Conservation (phyloP, 2,888 invertebrate species). For the Megaustenia siamemsis region DNA sequence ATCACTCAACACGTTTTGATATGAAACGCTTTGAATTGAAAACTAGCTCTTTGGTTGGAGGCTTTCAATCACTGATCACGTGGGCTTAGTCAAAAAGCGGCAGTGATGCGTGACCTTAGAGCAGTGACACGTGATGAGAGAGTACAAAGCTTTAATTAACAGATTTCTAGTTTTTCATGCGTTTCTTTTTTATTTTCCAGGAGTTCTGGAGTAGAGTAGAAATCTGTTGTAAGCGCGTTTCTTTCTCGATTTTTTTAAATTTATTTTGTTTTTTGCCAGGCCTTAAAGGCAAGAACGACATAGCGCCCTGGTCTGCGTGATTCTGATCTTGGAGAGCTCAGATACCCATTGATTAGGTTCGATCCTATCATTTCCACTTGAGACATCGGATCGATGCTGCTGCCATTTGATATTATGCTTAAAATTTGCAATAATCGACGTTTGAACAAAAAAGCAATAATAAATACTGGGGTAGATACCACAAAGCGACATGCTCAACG, state of each 20-base stretch:
- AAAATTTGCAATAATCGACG: not conserved
- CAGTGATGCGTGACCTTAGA: slow-evolving; percentile 27
- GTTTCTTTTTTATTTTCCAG: too few relatives aligned
- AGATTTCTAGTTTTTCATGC: slow-evolving; percentile 12
- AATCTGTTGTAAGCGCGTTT: too few relatives aligned
- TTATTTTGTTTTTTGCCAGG: not conserved
- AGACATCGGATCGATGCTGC: not conserved
- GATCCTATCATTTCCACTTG: slow-evolving; percentile 31
- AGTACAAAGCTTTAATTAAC: slow-evolving; percentile 36
- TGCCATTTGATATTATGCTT: slow-evolving; percentile 1
- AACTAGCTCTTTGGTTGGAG: not conserved
- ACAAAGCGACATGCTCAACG: too few relatives aligned
- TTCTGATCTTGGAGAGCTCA: slow-evolving; percentile 16
- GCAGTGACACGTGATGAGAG: slow-evolving; percentile 24
- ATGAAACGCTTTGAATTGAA: slow-evolving; percentile 1
- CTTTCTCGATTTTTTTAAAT: too few relatives aligned
- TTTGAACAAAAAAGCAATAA: too few relatives aligned
- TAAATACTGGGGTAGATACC: too few relatives aligned
- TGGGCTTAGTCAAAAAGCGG: not conserved
- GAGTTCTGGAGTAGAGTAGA: too few relatives aligned
- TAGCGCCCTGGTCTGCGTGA: slow-evolving; percentile 21
- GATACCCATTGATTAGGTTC: slow-evolving; percentile 42
- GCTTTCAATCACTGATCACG: slow-evolving; percentile 8
- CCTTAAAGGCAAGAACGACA: slow-evolving; percentile 17
- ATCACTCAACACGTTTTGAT: not conserved